Base-by-base conservation (phyloP, 2,797 vertebrate genomes). In the Brachyrhaphis roseni region DNA sequence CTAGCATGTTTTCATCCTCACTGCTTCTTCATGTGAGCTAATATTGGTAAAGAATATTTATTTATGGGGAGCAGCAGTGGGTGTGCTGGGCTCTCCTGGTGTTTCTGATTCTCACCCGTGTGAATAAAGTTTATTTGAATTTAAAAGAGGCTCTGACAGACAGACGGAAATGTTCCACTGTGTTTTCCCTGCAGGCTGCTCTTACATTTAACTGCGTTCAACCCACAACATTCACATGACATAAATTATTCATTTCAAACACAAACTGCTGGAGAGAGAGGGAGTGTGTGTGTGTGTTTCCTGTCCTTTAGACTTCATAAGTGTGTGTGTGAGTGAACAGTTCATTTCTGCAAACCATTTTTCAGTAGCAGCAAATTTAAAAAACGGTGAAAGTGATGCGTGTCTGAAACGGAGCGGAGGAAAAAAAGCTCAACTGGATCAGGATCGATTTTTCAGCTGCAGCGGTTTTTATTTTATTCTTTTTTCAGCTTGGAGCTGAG, bases 201-300 rank as follows among this genome's bases (percentile, higher is more conserved):
- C 82, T 88, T 86, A 88, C 85, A 90, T 91, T 92, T 88, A 87
- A 92, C 90, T 86, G 81, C 75, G 87, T 87, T 92, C 91, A 91
- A 77, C 90, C 90, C 89, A 88, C 90, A 91, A 87, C 89, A 75
- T 90, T 89, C 90, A 87, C 82, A 88, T 75, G 76, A 81, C 75
- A 91, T 93, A 70, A 84, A 91, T 93, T 89, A 93, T 93, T 91
- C 90, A 93, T 92, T 74, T 36, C 80, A 78, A 82, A 86, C 81
- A 73, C 76, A 75, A 74, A 80, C 66, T 68, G 74, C 49, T 59
- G 31, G 82, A 59, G 46, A 28, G 43, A 1, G n/a, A 31, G 55
- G 0, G n/a, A 1, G 46, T 5, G 46, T 16, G 46, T 5, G 49
- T 72, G 77, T 55, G 64, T 79, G n/a, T 36, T 16, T 28, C 2